Base-by-base conservation (phyloP, 2,888 invertebrate species). In the Hylaea fasciaria region DNA sequence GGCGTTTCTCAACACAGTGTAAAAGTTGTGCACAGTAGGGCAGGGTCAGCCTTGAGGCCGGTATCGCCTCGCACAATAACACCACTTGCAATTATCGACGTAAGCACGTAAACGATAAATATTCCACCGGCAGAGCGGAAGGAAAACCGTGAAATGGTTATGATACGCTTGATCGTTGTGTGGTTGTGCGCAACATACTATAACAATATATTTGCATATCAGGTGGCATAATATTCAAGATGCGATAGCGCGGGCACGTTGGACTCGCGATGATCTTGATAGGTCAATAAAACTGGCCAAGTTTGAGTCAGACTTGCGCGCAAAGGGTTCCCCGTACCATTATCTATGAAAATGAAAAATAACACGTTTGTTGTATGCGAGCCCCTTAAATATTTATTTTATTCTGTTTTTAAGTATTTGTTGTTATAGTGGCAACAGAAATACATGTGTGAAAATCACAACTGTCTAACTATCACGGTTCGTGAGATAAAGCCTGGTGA, bases 191-290 rank as follows among this genome's bases (percentile, higher is more conserved):
- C n/a, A 44, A n/a, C 22, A 22, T 22, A n/a, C n/a, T 57, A 40
- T 29, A 45, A 50, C 32, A 44, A 43, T 52, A 16, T 32, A 61
- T 57, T 64, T 52, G 41, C 32, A 43, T 14, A 52, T 50, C n/a
- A 40, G 57, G 56, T 37, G 59, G 53, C 48, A 49, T 37, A 68
- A 68, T 61, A 52, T 57, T 62, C 50, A 22, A 37, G 43, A 57
- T 16, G 47, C 28, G 51, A 54, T 57, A 51, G 32, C 13, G 39
- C 44, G 35, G 37, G 22, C 17, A 16, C 35, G n/a, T 43, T 22
- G 43, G 16, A 43, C 12, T 52, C 37, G 14, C 41, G 35, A 16
- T 17, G 37, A 17, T 48, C 48, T 46, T 32, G 46, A 46, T 10
- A 46, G 40, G 5, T 40, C n/a, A 40, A 7, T n/a, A n/a, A n/a